A percentile compares a stretch with the other conserved stretches of the same genome.
These are phyloP conservation scores for Gallinago nigripennis DNA, from an alignment of 2,797 vertebrate genomes.

Conservation along the genomic window DNA sequence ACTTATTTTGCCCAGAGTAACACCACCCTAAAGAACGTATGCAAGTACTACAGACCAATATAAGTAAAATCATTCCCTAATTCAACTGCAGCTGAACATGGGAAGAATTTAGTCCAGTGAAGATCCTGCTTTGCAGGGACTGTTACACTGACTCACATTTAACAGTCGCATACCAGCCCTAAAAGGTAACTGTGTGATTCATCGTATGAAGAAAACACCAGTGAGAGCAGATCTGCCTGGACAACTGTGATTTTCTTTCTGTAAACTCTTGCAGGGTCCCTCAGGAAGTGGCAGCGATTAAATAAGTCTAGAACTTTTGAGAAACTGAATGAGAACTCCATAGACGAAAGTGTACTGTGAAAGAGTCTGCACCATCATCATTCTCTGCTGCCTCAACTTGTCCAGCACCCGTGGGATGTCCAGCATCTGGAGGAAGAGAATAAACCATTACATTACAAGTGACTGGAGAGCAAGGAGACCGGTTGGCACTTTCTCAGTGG, in stretches of 20 bases:
- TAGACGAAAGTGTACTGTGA: constrained; percentile 96
- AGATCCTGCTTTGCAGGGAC: not conserved
- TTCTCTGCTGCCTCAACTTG: constrained; percentile 89
- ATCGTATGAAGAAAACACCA: not conserved
- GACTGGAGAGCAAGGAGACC: not conserved
- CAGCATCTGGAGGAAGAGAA: constrained; percentile 80
- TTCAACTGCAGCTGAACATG: not conserved
- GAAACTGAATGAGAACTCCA: constrained; percentile 93
- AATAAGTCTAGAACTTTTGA: constrained; percentile 95
- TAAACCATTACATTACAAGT: not conserved
- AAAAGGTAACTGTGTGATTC: not conserved
- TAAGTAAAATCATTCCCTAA: not conserved
- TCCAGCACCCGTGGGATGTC: constrained; percentile 88
- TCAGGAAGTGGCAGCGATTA: constrained; percentile 64
- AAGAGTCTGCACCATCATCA: constrained; percentile 97
- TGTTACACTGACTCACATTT: not conserved
- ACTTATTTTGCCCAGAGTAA: constrained; percentile 34
- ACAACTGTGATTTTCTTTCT: not conserved
- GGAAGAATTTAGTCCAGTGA: not conserved
- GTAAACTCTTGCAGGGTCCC: constrained; percentile 43
- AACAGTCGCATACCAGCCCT: not conserved
- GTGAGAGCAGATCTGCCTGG: not conserved
- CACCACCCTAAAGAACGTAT: not conserved
- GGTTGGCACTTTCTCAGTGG: not conserved
- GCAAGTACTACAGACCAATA: constrained; percentile 18